Evolutionary conservation across 1,140 invertebrate species (phyloP).

Genomic region (Amphibalanus amphitrite): DNA sequence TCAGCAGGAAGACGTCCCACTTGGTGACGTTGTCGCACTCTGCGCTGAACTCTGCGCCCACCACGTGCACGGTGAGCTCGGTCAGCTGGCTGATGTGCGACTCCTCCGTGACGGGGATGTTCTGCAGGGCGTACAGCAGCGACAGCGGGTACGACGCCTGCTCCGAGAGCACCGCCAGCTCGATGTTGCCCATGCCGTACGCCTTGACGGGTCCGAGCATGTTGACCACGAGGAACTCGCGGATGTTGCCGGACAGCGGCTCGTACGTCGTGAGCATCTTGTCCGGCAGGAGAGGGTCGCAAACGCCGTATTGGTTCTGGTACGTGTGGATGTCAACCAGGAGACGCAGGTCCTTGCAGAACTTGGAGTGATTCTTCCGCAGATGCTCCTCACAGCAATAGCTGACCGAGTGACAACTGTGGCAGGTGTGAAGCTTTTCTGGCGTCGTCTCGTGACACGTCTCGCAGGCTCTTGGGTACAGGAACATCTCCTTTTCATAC

Average conservation of each 20-base stretch:
- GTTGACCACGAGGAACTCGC: neutral
- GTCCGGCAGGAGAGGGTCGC: slow-evolving; percentile 22
- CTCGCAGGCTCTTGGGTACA: slow-evolving; percentile 43
- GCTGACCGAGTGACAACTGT: slow-evolving; percentile 35
- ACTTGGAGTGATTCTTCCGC: slow-evolving; percentile 21
- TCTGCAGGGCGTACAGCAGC: slow-evolving; percentile 36
- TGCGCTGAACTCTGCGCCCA: slow-evolving; percentile 49
- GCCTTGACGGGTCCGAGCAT: neutral
- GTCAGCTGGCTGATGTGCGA: neutral
- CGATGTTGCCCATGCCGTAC: neutral
- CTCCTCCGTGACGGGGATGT: slow-evolving; percentile 4
- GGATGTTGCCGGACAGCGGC: slow-evolving; percentile 14
- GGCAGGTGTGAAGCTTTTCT: slow-evolving; percentile 31
- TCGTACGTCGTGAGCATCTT: slow-evolving; percentile 10
- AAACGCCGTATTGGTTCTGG: slow-evolving; percentile 25
- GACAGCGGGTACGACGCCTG: slow-evolving; percentile 43
- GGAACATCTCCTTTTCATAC: slow-evolving; percentile 45
- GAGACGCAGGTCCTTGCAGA: slow-evolving; percentile 26
- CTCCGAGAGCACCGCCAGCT: slow-evolving; percentile 28
- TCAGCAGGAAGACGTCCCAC: slow-evolving; percentile 50
- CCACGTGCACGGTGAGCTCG: slow-evolving; percentile 33
- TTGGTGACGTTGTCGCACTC: slow-evolving; percentile 44
- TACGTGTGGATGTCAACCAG: slow-evolving; percentile 23
- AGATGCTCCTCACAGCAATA: slow-evolving; percentile 23
- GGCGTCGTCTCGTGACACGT: slow-evolving; percentile 30